Conservation (phyloP, 1,140 invertebrate genomes). For the Dryas iulia region DNA sequence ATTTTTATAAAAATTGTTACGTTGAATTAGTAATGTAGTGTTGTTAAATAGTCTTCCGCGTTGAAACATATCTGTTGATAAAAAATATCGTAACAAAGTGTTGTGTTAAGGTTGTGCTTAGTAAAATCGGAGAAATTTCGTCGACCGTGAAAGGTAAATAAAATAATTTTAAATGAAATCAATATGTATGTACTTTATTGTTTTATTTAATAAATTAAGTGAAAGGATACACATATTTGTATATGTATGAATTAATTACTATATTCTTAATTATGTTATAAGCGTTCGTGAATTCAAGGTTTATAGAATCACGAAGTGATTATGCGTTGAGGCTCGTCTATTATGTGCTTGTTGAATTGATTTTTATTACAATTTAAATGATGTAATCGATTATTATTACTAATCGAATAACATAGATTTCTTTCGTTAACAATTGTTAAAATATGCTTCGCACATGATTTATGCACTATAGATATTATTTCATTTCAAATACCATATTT, state of each 20-base stretch:
- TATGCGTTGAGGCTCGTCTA: not conserved
- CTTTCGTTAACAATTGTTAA: no score
- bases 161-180: not conserved
- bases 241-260: not conserved
- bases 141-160: constrained; percentile 55
- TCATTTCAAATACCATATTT: not conserved
- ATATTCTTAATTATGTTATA: not conserved
- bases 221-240: not conserved
- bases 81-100: constrained; percentile 37
- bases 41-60: constrained; percentile 43
- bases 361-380: not conserved
- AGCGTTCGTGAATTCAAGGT: constrained; percentile 4
- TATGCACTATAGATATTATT: not conserved
- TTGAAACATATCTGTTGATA: constrained; percentile 29
- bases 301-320: not conserved
- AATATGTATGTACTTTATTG: no score
- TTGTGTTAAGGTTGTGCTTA: constrained; percentile 63
- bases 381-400: not conserved
- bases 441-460: no score
- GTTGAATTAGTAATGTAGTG: constrained; percentile 26
- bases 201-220: not conserved
- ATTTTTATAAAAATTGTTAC: constrained; percentile 16
- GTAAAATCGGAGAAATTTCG: constrained; percentile 55
- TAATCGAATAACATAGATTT: not conserved
- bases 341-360: not conserved